Base-by-base conservation (phyloP, 2,113 vertebrate genomes). In the Dolichallabes microphthalmus region DNA sequence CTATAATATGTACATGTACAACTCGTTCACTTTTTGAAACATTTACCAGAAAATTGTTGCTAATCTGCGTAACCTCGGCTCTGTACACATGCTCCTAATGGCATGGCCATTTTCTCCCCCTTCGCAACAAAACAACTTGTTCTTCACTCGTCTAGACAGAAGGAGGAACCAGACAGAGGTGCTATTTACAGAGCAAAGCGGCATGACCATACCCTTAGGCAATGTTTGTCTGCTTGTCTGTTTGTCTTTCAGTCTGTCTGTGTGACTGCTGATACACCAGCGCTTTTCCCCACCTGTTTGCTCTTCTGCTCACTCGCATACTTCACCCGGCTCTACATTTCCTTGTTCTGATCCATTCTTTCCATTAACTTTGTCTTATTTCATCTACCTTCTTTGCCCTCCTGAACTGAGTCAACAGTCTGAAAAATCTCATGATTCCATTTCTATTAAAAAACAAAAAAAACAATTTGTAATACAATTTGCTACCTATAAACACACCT, bases 141-240 rank as follows among this genome's bases (percentile, higher is more conserved):
- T 89, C 88, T 91, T 89, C 89, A 90, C 91, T 92, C 90, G 93
- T 95, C 91, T 94, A 95, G 94, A 95, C 89, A 86, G 87, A 80
- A 82, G 87, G 77, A 80, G 85, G 79, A 73, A 58, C 78, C 45
- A 89, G 90, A 88, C 75, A 89, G 87, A 87, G 86, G 89, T 71
- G 53, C 84, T 86, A 81, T 86, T 86, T 86, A 81, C 77, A 86
- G 77, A 81, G 55, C 85, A 86, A 73, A 81, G 85, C 85, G 53
- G 90, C 90, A 91, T 32, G 82, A 93, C 88, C 83, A 74, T 92
- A 91, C 92, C 78, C 85, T 39, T 55, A 39, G 39, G 85, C 79
- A 73, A 60, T 80, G 66, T 63, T 71, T 52, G 85, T 81, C 83
- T 66, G 75, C 75, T 55, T 68, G 83, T 50, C 57, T 81, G 78